Percentiles rank a stretch among this genome's conserved stretches.
Conservation (phyloP, 2,113 vertebrate species). For the Menidia beryllina region DNA sequence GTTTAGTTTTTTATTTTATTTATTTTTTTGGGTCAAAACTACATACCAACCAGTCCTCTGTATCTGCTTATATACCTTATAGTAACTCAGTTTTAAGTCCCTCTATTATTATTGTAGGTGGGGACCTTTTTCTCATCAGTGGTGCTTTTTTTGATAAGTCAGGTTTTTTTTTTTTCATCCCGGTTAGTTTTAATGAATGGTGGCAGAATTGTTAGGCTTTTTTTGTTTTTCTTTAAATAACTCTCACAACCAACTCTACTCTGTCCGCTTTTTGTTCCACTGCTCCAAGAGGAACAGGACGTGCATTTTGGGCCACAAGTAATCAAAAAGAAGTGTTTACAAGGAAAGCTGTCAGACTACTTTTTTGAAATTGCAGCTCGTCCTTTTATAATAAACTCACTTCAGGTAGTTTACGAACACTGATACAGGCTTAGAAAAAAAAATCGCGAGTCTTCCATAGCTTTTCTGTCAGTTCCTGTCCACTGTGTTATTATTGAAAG, state of each 20-base stretch:
- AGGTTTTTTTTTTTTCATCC: slow-evolving; percentile 83
- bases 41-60: slow-evolving; percentile 57
- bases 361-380: slow-evolving; percentile 84
- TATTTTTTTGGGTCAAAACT: slow-evolving; percentile 30
- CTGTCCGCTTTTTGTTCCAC: slow-evolving; percentile 87
- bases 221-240: slow-evolving; percentile 70
- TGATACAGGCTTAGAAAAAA: slow-evolving; percentile 78
- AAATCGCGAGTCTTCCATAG: slow-evolving; percentile 85
- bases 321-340: slow-evolving; percentile 84
- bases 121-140: slow-evolving; percentile 82
- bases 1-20: slow-evolving; percentile 47
- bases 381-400: slow-evolving; percentile 79
- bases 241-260: slow-evolving; percentile 79
- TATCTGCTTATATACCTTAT: slow-evolving; percentile 78
- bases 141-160: slow-evolving; percentile 96
- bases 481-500: slow-evolving; percentile 80
- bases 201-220: slow-evolving; percentile 59
- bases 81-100: slow-evolving; percentile 90
- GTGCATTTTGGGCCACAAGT: slow-evolving; percentile 73
- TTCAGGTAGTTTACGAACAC: slow-evolving; percentile 89
- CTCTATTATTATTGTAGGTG: slow-evolving; percentile 89
- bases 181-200: slow-evolving; percentile 59
- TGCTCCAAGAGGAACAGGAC: slow-evolving; percentile 59
- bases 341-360: slow-evolving; percentile 84
- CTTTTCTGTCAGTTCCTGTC: slow-evolving; percentile 80